Evolutionary conservation across 2,888 invertebrate species (phyloP), one percentile per base, ranked within the genome.

Genomic region (Plusia festucae): DNA sequence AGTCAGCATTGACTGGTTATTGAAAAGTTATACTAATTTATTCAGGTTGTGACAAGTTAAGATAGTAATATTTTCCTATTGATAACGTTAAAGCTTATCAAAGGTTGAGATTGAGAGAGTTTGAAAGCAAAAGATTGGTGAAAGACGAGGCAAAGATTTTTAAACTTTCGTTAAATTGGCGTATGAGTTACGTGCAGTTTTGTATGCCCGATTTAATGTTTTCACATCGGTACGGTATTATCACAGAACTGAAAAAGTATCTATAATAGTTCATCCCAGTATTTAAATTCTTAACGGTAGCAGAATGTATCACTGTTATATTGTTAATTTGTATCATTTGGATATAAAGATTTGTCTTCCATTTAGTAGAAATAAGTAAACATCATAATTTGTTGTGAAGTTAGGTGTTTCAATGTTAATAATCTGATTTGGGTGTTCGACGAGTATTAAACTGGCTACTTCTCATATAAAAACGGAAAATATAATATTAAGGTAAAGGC

Each of bases 271-370:
- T 3, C 24, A 24, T 24, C 2, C 24, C 24, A 24, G 24, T 3
- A 24, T 24, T 24, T 24, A 24, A 24, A 24, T 24, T 24, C 24
- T 2, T 24, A 5, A 24, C 24, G 2, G 24, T 5, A 24, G 5
- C 2, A 24, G 5, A 24, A 24, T 24, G 24, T 24, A 24, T 24
- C 24, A 24, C n/a, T n/a, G 8, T 52, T 55, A 71, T 49, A 65
- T 69, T 51, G 73, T 65, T 62, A 53, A 60, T 76, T 75, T 70
- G 58, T 70, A 78, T 82, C 52, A 78, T 79, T 84, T 85, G 79
- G 70, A 78, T 76, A 84, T 79, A 77, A 79, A 82, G 60, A 78
- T 82, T 83, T 81, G 89, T 89, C 89, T 89, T 89, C 89, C 89
- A 89, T 82, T 85, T 74, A 70, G 61, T 87, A 86, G 83, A 70